Percentiles rank a stretch among this genome's conserved stretches.
Conservation (phyloP, 2,888 invertebrate species). For the Zootermopsis nevadensis region DNA sequence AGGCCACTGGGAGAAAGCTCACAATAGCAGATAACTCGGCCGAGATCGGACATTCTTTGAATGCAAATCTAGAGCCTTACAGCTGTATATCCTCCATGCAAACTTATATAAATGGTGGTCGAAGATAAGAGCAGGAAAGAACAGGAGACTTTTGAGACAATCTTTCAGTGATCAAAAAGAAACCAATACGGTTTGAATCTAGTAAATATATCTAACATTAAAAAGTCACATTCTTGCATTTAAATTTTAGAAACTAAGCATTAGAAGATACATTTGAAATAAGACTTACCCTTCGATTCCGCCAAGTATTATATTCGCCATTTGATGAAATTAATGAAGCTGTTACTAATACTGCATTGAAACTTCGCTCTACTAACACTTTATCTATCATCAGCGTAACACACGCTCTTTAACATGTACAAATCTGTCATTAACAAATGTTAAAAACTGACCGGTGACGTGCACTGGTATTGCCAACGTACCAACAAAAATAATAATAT, state of each 20-base stretch:
- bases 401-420: not conserved
- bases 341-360: not conserved
- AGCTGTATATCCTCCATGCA: no score
- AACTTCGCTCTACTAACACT: not conserved
- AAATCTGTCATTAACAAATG: not conserved
- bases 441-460: not conserved
- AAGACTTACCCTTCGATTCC: constrained; percentile 10
- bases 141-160: no score
- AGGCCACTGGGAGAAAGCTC: no score
- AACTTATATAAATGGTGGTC: no score
- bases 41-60: no score
- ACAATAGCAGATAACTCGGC: no score
- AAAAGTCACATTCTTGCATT: not conserved
- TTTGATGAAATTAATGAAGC: not conserved
- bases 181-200: not conserved
- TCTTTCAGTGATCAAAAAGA: no score
- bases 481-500: no score
- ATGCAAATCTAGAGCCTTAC: no score
- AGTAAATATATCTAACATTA: not conserved
- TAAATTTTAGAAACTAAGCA: not conserved
- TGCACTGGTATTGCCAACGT: no score
- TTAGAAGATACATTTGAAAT: not conserved
- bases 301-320: not conserved
- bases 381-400: not conserved
- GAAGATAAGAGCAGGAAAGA: no score